Conservation (phyloP, 2,888 invertebrate genomes). For the Onthophagus sagittarius region DNA sequence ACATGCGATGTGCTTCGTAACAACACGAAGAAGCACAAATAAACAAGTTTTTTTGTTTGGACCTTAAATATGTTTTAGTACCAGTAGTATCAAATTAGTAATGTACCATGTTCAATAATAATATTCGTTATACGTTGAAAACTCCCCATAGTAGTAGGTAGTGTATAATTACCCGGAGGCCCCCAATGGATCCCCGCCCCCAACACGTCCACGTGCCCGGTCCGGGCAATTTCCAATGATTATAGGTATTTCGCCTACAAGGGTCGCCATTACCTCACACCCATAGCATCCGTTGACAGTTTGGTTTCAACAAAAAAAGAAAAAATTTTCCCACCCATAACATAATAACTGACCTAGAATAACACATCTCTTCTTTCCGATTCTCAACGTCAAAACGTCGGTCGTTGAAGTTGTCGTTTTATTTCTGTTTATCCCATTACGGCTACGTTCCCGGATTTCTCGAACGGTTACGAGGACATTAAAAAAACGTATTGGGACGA, state of each 20-base stretch:
- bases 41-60: too few relatives aligned
- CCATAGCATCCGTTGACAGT: not conserved
- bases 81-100: too few relatives aligned
- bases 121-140: not conserved
- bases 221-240: not conserved
- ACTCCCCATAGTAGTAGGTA: not conserved
- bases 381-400: too few relatives aligned
- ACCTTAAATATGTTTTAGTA: too few relatives aligned
- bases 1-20: not conserved
- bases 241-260: not conserved
- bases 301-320: not conserved
- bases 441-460: constrained; percentile 1
- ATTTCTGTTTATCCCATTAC: not conserved
- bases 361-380: not conserved
- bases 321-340: not conserved
- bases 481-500: constrained; percentile 8
- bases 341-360: not conserved
- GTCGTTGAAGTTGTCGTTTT: not conserved
- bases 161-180: not conserved
- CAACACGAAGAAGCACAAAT: too few relatives aligned
- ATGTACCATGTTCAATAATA: not conserved
- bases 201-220: not conserved
- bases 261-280: not conserved
- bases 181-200: not conserved
- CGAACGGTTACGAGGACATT: constrained; percentile 3